phyloP scores from a whole-genome alignment of 2,113 vertebrate genomes.

The Tupaia tana region DNA sequence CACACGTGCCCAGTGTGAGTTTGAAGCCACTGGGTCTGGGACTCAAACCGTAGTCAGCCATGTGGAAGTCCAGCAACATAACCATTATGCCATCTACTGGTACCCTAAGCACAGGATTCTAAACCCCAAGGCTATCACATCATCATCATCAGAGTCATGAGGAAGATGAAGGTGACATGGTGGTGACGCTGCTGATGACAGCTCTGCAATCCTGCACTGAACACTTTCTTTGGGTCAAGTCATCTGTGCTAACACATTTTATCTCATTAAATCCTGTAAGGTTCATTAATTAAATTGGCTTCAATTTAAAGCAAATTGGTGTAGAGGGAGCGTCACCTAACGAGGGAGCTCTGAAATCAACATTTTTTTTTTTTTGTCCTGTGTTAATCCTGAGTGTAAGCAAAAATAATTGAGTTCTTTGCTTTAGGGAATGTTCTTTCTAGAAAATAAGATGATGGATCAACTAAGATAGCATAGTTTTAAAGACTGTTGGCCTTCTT shows the following conservation, averaged over 20 bases:
- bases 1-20: no score
- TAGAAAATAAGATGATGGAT: not conserved
- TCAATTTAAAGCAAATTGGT: not conserved
- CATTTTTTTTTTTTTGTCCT: not conserved
- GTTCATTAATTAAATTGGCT: not conserved
- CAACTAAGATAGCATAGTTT: not conserved
- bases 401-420: not conserved
- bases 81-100: no score
- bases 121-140: not conserved
- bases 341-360: not conserved
- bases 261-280: not conserved
- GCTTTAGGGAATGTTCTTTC: not conserved
- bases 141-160: not conserved
- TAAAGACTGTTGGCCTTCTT: not conserved
- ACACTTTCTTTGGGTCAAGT: not conserved
- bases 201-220: not conserved
- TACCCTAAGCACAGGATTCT: not conserved
- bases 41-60: no score
- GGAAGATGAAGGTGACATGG: not conserved
- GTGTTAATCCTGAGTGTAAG: not conserved
- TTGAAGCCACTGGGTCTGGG: no score
- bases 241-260: not conserved
- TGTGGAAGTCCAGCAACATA: no score
- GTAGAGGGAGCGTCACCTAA: not conserved
- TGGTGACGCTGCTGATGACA: rapidly evolving